Evolutionary conservation across 2,888 invertebrate species (phyloP).

Genomic region (Periphyllus acericola): DNA sequence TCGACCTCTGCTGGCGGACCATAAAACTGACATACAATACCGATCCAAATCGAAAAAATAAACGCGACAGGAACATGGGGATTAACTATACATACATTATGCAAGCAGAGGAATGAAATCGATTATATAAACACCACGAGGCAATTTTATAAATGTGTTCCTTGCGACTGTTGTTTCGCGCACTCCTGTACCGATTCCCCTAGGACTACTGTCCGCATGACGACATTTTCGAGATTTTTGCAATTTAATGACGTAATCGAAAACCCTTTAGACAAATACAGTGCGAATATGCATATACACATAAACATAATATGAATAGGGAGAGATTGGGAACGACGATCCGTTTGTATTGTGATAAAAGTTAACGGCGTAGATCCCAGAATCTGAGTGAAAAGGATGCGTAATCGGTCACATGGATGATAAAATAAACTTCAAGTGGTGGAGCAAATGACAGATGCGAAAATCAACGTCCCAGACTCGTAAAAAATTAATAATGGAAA

Average conservation of each 20-base stretch:
- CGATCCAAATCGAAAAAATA: constrained; percentile 19
- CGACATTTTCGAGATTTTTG: constrained; percentile 30
- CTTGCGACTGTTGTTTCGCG: constrained; percentile 10
- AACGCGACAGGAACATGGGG: constrained; percentile 9
- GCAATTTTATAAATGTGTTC: constrained; percentile 34
- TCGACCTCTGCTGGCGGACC: constrained; percentile 32
- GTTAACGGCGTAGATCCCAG: neutral
- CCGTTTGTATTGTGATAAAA: neutral
- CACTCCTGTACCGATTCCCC: constrained; percentile 11
- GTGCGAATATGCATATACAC: neutral
- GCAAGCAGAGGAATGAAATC: constrained; percentile 41
- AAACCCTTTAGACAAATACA: neutral
- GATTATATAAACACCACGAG: constrained; percentile 33
- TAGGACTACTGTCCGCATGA: constrained; percentile 9
- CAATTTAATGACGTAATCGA: constrained; percentile 23
- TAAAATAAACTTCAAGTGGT: neutral
- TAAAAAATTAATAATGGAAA: neutral
- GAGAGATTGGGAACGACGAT: neutral
- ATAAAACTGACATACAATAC: constrained; percentile 13
- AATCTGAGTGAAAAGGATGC: neutral
- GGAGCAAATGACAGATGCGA: neutral
- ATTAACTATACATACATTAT: constrained; percentile 17
- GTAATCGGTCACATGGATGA: neutral
- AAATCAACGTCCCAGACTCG: neutral
- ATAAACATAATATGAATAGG: neutral